Percentiles rank a stretch among this genome's conserved stretches.
phyloP scores from a whole-genome alignment of 2,113 vertebrate genomes.

The Ranitomeya imitator region DNA sequence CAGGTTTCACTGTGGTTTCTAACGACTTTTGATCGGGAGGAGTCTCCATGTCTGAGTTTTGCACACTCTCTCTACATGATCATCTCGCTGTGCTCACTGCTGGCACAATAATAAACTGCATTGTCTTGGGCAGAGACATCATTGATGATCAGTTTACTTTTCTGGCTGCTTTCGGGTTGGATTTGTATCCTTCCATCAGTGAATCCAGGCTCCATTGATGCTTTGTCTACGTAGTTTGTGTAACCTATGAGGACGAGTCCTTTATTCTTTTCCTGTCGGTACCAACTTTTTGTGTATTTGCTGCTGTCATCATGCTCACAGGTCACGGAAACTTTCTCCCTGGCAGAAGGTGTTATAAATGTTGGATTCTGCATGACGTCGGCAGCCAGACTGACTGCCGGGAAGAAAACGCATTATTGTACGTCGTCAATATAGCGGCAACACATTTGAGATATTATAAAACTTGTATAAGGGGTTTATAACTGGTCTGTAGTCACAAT shows the following conservation, averaged over 20 bases:
- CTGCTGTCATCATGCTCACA: conserved; percentile 7
- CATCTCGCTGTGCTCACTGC: conserved; percentile 31
- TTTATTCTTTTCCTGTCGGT: conserved; percentile 1
- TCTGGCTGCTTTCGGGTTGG: neutral
- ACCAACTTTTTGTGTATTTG: conserved; percentile 29
- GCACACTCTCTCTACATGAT: neutral
- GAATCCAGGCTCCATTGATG: neutral
- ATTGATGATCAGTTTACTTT: conserved; percentile 15
- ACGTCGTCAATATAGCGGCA: neutral
- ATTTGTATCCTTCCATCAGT: neutral
- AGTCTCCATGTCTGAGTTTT: neutral
- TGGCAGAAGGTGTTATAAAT: neutral
- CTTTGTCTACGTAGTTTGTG: neutral
- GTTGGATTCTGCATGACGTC: conserved; percentile 33
- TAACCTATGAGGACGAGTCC: conserved; percentile 11
- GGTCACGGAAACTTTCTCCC: neutral
- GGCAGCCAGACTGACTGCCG: neutral
- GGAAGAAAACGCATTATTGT: neutral
- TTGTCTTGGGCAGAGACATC: neutral
- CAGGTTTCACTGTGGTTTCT: neutral
- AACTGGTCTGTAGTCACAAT: neutral
- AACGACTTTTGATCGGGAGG: neutral
- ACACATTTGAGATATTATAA: neutral
- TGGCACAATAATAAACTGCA: conserved; percentile 34
- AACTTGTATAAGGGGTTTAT: neutral